Base-by-base conservation (phyloP, 2,888 invertebrate species). In the Neoitamus cyanurus region DNA sequence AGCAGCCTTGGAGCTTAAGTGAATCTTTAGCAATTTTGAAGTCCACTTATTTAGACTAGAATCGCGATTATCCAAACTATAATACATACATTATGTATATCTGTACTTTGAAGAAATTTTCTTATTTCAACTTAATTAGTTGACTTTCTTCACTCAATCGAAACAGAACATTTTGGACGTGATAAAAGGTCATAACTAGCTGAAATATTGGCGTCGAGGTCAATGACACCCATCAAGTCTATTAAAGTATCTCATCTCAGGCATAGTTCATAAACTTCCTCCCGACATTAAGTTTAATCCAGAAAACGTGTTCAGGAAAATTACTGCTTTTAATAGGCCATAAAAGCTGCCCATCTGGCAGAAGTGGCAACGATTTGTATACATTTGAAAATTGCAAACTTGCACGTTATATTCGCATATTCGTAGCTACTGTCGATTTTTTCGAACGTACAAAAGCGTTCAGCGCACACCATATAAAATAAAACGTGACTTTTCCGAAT, bases 401-500 rank as follows among this genome's bases (percentile, higher is more conserved):
- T 58, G 78, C 78, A 34, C 58, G 34, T 31, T 25, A 20, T 15
- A 34, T 25, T 80, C 25, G 30, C n/a, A 48, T 15, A 48, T 78
- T n/a, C 58, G 75, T 42, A 42, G 42, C 25, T 75, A 9, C 5
- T 25, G 58, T 48, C 78, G 9, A 58, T 80, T 48, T 15, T 58
- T 48, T 15, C 78, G 31, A 58, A 31, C 7, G 15, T 34, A 20
- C 78, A 80, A 80, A 58, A 25, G 13, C 37, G 34, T 34, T 34
- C 77, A 48, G 31, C n/a, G 5, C 58, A 80, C 30, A 25, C 7
- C 58, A 58, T 25, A 80, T 80, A 58, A 30, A 48, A 31, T 48
- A 30, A 80, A 80, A 80, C 78, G 78, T 80, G 78, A 80, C 78
- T 80, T 58, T 80, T 80, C 15, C 58, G 34, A 58, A 30, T 58